Conservation (phyloP, 2,888 invertebrate species). For the Ormyrus labotus region DNA sequence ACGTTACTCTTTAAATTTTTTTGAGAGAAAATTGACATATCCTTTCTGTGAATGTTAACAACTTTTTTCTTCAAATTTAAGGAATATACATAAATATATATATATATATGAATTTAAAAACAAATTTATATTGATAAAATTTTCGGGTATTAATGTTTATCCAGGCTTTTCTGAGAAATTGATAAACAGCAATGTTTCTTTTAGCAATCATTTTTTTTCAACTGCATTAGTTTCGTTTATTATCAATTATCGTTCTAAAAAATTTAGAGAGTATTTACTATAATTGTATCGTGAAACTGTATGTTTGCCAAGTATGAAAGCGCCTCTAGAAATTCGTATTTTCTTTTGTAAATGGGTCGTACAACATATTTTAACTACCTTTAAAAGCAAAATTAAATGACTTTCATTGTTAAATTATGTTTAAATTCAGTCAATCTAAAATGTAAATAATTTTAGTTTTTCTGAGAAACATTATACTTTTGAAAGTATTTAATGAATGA, state of each 20-base stretch:
- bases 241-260: constrained; percentile 36
- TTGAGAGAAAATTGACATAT: neutral
- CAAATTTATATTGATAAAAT: no score
- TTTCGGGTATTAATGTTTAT: no score
- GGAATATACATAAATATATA: no score
- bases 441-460: no score
- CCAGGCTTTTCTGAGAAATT: no score
- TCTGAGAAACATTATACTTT: no score
- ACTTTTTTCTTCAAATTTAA: no score
- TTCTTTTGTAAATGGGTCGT: constrained; percentile 25
- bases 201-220: no score
- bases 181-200: no score
- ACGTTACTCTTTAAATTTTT: constrained; percentile 39
- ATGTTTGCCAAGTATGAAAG: constrained; percentile 29
- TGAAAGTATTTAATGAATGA: constrained; percentile 5
- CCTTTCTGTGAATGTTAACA: neutral
- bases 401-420: constrained; percentile 1
- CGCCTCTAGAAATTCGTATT: constrained; percentile 16
- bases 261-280: constrained; percentile 38
- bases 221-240: neutral
- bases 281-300: constrained; percentile 7
- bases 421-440: neutral
- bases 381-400: constrained; percentile 13
- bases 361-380: neutral
- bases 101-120: no score